A percentile compares a stretch with the other conserved stretches of the same genome.
phyloP scores from a whole-genome alignment of 23 tunicate genomes.

The Styela plicata region DNA sequence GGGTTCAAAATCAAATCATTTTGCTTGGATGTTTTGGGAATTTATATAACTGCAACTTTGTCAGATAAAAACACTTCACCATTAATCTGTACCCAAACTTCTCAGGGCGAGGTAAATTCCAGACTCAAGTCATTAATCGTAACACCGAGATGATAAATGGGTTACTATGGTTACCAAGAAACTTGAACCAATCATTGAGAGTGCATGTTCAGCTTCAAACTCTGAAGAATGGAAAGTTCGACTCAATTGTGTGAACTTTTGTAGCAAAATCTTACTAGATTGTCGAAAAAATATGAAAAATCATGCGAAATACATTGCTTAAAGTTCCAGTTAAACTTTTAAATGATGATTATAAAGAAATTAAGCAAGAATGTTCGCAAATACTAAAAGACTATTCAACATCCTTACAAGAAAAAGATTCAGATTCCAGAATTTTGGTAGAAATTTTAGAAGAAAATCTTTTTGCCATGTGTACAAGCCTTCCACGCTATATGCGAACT shows the following conservation, averaged over 20 bases:
- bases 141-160: slow-evolving; percentile 50
- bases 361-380: slow-evolving; percentile 7
- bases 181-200: slow-evolving; percentile 30
- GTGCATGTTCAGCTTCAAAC: slow-evolving; percentile 27
- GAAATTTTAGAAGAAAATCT: slow-evolving; percentile 38
- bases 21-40: slow-evolving; percentile 26
- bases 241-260: slow-evolving; percentile 31
- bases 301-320: slow-evolving; percentile 19
- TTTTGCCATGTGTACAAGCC: slow-evolving; percentile 25
- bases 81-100: background rate
- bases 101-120: background rate
- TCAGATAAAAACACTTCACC: slow-evolving; percentile 23
- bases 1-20: slow-evolving; percentile 45
- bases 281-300: slow-evolving; percentile 30
- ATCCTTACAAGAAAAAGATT: background rate
- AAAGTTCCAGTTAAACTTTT: slow-evolving; percentile 49
- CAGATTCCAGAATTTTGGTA: background rate
- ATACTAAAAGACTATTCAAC: slow-evolving; percentile 28
- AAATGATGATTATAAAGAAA: slow-evolving; percentile 37
- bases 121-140: slow-evolving; percentile 9
- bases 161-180: slow-evolving; percentile 25
- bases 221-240: slow-evolving; percentile 28
- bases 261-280: slow-evolving; percentile 4
- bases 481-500: slow-evolving; percentile 37
- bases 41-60: slow-evolving; percentile 3